Evolutionary conservation across 2,797 vertebrate species (phyloP), one percentile per base, ranked within the genome.

Genomic region (Bovichtus diacanthus): DNA sequence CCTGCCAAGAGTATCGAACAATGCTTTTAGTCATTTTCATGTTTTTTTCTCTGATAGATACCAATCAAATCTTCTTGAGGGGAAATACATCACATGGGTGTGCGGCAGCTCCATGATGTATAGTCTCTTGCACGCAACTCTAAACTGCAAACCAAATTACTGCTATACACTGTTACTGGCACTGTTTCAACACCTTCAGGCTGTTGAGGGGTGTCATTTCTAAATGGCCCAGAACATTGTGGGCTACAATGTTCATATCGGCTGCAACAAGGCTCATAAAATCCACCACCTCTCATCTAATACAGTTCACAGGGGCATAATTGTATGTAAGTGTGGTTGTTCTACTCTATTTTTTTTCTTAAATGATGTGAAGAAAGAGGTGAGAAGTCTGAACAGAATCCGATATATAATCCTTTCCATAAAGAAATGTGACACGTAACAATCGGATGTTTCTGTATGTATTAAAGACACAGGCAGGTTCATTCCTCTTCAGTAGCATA

Each of bases 81-180:
- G 90, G 68, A 86, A 93, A 88, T 86, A 83, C 76, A 66, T 88
- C 75, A 78, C 65, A 71, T 80, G 87, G 85, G 31, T 73, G 80
- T 88, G 74, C 67, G 70, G 64, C 75, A 76, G 79, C 69, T 87
- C 68, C 72, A 80, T 39, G 4, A 84, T 68, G 62, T 82, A 88
- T 81, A 87, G 74, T 87, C 44, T 84, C 68, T 90, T 87, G 87
- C 87, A 93, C 82, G 80, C 87, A 92, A 91, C 73, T 81, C 82
- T 88, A 58, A 87, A 51, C 23, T 51, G 12, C 23, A 51, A 51
- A 51, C 23, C 12, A 51, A 89, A 90, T 89, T 69, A 89, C 71
- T 78, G 76, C 71, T 74, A 53, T 88, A 43, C 68, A 55, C 58
- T 68, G 31, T 64, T 56, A 23, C 67, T 88, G 88, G 81, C 66